Percentiles rank a stretch among this genome's conserved stretches.
These are phyloP conservation scores for Akabosia matsudoensis DNA, from an alignment of 1,140 invertebrate species.

Conservation along the genomic window DNA sequence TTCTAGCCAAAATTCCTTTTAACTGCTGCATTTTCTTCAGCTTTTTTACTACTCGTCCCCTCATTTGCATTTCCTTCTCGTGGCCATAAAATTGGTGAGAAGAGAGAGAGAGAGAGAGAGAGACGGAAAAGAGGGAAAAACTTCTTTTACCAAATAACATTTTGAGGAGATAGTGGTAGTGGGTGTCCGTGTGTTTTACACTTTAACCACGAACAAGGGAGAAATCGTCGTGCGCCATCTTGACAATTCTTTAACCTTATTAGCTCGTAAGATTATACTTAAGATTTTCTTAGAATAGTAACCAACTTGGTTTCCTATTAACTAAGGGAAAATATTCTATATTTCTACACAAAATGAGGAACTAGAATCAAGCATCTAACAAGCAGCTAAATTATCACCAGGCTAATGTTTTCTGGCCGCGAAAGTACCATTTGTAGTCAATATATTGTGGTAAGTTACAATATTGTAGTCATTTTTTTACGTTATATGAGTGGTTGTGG, in stretches of 20 bases:
- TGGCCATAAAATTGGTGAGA: conserved; percentile 8
- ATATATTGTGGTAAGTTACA: too few relatives aligned
- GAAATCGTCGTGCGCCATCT: background rate
- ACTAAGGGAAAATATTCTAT: background rate
- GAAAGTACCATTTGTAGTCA: too few relatives aligned
- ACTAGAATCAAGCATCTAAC: too few relatives aligned
- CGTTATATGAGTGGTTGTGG: too few relatives aligned
- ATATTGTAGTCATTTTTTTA: too few relatives aligned
- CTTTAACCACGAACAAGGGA: too few relatives aligned
- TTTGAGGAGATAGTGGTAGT: too few relatives aligned
- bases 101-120: too few relatives aligned
- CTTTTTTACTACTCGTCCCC: conserved; percentile 12
- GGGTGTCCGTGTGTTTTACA: conserved; percentile 18
- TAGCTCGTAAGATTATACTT: conserved; percentile 3
- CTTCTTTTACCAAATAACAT: background rate
- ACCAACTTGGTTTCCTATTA: background rate
- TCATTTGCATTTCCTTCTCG: conserved; percentile 22
- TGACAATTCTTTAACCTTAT: conserved; percentile 24
- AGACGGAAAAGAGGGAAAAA: background rate
- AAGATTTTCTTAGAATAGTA: background rate
- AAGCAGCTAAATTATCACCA: too few relatives aligned
- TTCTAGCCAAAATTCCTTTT: conserved; percentile 19
- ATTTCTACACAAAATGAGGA: background rate
- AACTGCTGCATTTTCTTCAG: background rate
- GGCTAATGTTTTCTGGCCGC: too few relatives aligned